A percentile compares a stretch with the other conserved stretches of the same genome.
phyloP scores from a whole-genome alignment of 2,888 invertebrate genomes.

The Subacronicta megacephala region DNA sequence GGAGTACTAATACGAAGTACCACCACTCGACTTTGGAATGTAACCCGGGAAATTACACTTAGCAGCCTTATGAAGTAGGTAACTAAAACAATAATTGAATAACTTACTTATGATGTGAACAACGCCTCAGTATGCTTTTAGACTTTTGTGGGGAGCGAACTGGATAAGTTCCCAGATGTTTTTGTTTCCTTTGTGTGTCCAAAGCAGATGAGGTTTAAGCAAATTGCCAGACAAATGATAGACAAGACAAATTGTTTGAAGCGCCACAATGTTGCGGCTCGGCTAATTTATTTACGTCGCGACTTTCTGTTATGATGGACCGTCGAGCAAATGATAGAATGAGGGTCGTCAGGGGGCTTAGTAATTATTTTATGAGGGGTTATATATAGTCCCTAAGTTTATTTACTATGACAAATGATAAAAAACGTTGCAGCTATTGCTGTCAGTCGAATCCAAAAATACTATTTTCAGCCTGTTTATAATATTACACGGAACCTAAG shows the following conservation, averaged over 20 bases:
- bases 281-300: constrained; percentile 61
- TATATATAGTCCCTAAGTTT: too few species aligned
- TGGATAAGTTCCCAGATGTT: constrained; percentile 56
- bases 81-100: too few species aligned
- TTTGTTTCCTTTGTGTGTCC: constrained; percentile 72
- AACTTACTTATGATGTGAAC: too few species aligned
- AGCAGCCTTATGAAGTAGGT: too few species aligned
- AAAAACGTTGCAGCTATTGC: too few species aligned
- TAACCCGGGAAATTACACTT: too few species aligned
- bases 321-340: constrained; percentile 27
- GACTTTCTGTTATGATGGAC: constrained; percentile 39
- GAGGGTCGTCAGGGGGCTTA: constrained; percentile 33
- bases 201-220: constrained; percentile 74
- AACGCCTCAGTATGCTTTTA: constrained; percentile 1
- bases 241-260: constrained; percentile 76
- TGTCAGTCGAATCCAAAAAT: too few species aligned
- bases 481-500: too few species aligned
- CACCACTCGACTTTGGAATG: too few species aligned
- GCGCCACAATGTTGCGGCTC: constrained; percentile 66
- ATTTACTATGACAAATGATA: too few species aligned
- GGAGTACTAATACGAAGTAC: too few species aligned
- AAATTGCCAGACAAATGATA: constrained; percentile 79
- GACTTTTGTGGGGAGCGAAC: constrained; percentile 49
- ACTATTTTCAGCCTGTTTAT: too few species aligned
- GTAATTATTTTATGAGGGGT: constrained; percentile 27